Conservation (phyloP, 1,140 invertebrate species). For the Trichogramma pretiosum region DNA sequence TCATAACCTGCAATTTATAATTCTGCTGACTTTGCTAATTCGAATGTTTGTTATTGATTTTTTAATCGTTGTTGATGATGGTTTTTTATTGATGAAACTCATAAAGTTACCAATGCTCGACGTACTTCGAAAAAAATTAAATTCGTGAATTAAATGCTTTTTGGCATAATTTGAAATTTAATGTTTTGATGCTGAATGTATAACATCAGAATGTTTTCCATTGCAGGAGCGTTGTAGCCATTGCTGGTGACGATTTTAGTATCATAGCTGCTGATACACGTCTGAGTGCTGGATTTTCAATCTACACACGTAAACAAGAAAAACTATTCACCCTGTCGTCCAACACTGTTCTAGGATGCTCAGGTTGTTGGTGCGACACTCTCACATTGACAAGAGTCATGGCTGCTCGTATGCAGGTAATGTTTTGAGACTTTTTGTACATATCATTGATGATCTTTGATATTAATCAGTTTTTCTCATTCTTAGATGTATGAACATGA, state of each 20-base stretch:
- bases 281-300: slow-evolving; percentile 82
- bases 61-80: slow-evolving; percentile 3
- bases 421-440: not conserved
- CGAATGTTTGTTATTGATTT: not conserved
- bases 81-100: not conserved
- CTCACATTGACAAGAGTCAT: slow-evolving; percentile 82
- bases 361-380: slow-evolving; percentile 98
- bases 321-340: slow-evolving; percentile 74
- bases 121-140: not conserved
- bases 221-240: slow-evolving; percentile 82
- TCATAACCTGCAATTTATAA: not conserved
- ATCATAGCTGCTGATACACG: slow-evolving; percentile 82
- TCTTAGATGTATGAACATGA: slow-evolving; percentile 89
- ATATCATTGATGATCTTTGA: not conserved
- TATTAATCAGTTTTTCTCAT: not conserved
- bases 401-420: slow-evolving; percentile 72
- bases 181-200: not conserved
- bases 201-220: slow-evolving; percentile 20
- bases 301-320: slow-evolving; percentile 79
- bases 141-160: too few relatives aligned
- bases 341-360: slow-evolving; percentile 76
- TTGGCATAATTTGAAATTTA: not conserved
- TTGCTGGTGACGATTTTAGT: slow-evolving; percentile 70
- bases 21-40: slow-evolving; percentile 9
- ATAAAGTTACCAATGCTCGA: not conserved